Percentiles rank a stretch among this genome's conserved stretches.
Evolutionary conservation across 2,113 vertebrate genomes (phyloP).

Genomic region (human (Homo sapiens)): GRCh38 chr7:707501-708000

Average conservation of each 20-base stretch:
- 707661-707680: neutral
- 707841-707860: neutral
- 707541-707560: neutral
- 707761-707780: neutral
- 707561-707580: neutral
- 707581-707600: neutral
- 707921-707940: too few species aligned
- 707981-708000: too few species aligned
- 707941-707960: neutral
- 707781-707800: neutral
- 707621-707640: neutral
- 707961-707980: neutral
- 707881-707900: too few species aligned
- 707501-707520: too few species aligned
- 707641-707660: neutral
- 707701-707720: neutral
- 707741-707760: neutral
- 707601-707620: neutral
- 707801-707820: neutral
- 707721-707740: neutral
- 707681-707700: neutral
- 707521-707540: too few species aligned
- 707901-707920: too few species aligned
- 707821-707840: neutral
- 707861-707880: too few species aligned